phyloP scores from a whole-genome alignment of 2,888 invertebrate genomes.

The Lasioglossum malachurum region DNA sequence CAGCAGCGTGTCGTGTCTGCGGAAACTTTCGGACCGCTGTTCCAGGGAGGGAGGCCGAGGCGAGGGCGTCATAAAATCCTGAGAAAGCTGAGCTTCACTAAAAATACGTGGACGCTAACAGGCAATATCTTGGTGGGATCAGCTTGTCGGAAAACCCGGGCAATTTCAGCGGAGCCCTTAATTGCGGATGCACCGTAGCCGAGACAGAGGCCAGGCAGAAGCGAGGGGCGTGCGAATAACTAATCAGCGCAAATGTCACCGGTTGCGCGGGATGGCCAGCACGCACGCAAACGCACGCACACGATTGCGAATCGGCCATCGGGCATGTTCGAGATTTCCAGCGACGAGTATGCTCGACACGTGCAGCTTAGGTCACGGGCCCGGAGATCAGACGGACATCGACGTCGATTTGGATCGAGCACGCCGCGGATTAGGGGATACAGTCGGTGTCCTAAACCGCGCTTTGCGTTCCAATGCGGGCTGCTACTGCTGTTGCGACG shows the following conservation, averaged over 20 bases:
- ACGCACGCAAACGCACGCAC: background rate
- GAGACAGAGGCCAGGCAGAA: background rate
- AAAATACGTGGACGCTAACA: slow-evolving; percentile 5
- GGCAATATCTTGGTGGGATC: slow-evolving; percentile 16
- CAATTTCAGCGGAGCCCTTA: slow-evolving; percentile 36
- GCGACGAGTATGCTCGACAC: background rate
- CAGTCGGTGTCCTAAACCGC: slow-evolving; percentile 44
- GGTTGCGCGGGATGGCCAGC: slow-evolving; percentile 14
- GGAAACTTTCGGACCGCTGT: background rate
- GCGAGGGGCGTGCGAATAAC: slow-evolving; percentile 61
- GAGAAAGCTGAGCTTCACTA: background rate
- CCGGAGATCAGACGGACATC: slow-evolving; percentile 5
- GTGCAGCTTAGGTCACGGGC: background rate
- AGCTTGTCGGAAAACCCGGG: slow-evolving; percentile 40
- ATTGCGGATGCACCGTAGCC: background rate
- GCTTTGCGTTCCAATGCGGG: slow-evolving; percentile 53
- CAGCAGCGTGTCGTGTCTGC: background rate
- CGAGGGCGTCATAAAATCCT: slow-evolving; percentile 13
- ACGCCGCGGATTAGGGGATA: slow-evolving; percentile 46
- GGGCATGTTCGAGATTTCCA: background rate
- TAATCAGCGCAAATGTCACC: slow-evolving; percentile 69
- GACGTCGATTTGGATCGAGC: slow-evolving; percentile 35
- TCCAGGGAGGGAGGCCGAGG: background rate
- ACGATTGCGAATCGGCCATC: background rate
- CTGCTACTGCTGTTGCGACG: background rate